Base-by-base conservation (phyloP, 92 coral and sea anemone genomes). In the Epizoanthus scotinus region DNA sequence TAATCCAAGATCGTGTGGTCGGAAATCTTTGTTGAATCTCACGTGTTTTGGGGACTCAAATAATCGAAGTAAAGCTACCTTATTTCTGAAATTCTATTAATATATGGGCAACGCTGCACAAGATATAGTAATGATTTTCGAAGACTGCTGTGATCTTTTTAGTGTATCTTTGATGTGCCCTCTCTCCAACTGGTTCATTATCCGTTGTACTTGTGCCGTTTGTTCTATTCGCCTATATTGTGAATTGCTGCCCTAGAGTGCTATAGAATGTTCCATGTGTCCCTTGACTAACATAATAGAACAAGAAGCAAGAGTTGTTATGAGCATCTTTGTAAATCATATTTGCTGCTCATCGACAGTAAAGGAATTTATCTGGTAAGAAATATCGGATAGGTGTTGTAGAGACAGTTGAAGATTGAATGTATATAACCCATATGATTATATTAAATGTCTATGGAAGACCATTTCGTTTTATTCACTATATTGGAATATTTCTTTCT, bases 281-380 rank as follows among this genome's bases (percentile, higher is more conserved):
- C 53, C n/a, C 59, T 70, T 14, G 7, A 22, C 38, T 19, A 42
- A 58, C 4, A 7, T 70, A 70, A 24, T 12, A 70, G 77, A 25
- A 47, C 14, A 47, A 50, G 75, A 47, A 21, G 56, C 5, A 24
- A 44, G n/a, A 26, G 19, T 67, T 19, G 54, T 15, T 36, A 26
- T 36, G 52, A 38, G 52, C 26, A 62, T 26, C 18, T 7, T 17
- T 62, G 38, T 67, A 47, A 47, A 47, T 47, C 52, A 3, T 47
- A 12, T 9, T 22, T 19, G n/a, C 56, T 56, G 26, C 50, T 34
- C 65, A 22, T 59, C 21, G 57, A 36, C 60, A 58, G 81, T 58
- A 36, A 75, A 75, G 81, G 81, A 75, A 75, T 75, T 75, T 34
- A 28, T 8, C 81, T 20, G 6, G 38, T 69, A 25, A 18, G 52